A percentile compares a stretch with the other conserved stretches of the same genome.
Evolutionary conservation across 1,140 invertebrate species (phyloP).

Genomic region (Chionoecetes opilio): DNA sequence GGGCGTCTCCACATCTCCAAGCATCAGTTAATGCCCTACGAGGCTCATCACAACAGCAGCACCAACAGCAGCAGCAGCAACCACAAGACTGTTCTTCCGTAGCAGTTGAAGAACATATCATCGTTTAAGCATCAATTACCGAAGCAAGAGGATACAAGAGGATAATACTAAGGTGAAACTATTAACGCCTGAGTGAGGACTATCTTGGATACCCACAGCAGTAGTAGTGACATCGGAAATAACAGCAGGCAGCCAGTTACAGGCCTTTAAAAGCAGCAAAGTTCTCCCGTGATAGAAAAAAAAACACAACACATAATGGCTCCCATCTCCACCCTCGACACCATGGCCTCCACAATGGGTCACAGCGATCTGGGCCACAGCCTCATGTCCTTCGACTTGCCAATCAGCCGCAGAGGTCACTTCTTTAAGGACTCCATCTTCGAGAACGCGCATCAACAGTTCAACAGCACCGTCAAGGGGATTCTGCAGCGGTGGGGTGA

Average conservation of each 20-base stretch:
- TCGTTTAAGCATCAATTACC: neutral
- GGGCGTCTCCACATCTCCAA: neutral
- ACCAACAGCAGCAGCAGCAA: neutral
- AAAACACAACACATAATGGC: neutral
- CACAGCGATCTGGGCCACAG: neutral
- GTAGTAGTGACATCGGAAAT: neutral
- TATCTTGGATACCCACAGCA: neutral
- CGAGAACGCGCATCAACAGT: slow-evolving; percentile 39
- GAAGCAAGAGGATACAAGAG: neutral
- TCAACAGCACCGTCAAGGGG: slow-evolving; percentile 50
- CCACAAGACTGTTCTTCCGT: neutral
- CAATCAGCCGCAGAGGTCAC: slow-evolving; percentile 51
- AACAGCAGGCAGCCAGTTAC: neutral
- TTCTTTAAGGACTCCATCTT: slow-evolving; percentile 65
- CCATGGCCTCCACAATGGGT: neutral
- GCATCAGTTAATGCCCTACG: neutral
- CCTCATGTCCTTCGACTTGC: slow-evolving; percentile 24
- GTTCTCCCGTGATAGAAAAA: neutral
- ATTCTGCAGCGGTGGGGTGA: slow-evolving; percentile 38
- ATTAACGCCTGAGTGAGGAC: slow-evolving; percentile 12
- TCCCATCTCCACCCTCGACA: slow-evolving; percentile 49
- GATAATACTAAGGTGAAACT: neutral
- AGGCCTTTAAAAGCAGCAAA: neutral
- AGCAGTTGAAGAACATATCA: neutral
- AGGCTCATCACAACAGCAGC: neutral